These are phyloP conservation scores for Timema podura DNA, from an alignment of 2,888 invertebrate genomes.

Conservation along the genomic window DNA sequence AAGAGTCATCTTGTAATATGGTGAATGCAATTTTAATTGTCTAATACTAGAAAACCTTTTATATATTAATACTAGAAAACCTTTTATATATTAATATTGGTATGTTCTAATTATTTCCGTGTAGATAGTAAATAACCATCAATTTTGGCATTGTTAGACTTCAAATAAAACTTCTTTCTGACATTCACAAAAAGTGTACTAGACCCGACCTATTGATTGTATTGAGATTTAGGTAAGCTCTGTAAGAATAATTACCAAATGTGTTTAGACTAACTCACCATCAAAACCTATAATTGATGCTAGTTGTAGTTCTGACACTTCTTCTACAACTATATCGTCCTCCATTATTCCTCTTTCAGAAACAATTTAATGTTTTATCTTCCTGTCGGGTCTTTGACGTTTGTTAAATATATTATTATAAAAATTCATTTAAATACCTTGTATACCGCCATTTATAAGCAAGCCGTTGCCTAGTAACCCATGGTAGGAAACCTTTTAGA, in stretches of 20 bases:
- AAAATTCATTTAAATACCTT: not conserved
- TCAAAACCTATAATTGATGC: constrained; percentile 76
- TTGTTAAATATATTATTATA: not conserved
- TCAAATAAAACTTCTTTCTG: too few relatives aligned
- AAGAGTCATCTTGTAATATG: too few relatives aligned
- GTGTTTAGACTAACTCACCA: constrained; percentile 50
- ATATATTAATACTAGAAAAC: too few relatives aligned
- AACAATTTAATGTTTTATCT: too few relatives aligned
- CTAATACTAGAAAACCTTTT: too few relatives aligned
- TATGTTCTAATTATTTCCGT: not conserved
- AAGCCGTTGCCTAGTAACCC: not conserved
- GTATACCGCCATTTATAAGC: constrained; percentile 4
- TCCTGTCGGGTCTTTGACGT: too few relatives aligned
- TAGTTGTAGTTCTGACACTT: constrained; percentile 59
- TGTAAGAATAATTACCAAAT: constrained; percentile 33
- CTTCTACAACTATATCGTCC: constrained; percentile 33
- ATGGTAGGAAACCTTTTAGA: too few relatives aligned
- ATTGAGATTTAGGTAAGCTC: not conserved
- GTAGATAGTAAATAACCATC: not conserved
- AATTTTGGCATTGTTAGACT: not conserved
- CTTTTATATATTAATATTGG: too few relatives aligned
- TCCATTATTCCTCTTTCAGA: not conserved
- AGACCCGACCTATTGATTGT: not conserved
- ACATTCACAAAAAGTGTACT: not conserved
- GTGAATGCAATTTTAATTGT: too few relatives aligned